Evolutionary conservation across 1,140 invertebrate genomes (phyloP).

Genomic region (Nephotettix cincticeps): DNA sequence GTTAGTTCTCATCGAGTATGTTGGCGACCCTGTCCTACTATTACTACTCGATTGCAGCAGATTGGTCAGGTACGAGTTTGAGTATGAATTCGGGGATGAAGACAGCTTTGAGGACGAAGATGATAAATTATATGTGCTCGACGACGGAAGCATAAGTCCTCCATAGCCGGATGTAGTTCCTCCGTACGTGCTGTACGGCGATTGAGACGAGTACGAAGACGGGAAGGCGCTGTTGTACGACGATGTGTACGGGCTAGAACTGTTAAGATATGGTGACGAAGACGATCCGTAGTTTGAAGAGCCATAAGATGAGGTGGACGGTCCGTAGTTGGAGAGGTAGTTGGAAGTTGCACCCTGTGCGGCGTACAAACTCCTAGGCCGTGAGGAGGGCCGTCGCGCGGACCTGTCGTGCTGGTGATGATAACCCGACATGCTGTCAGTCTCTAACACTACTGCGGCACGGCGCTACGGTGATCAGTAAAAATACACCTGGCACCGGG

Average conservation of each 20-base stretch:
- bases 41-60: slow-evolving; percentile 23
- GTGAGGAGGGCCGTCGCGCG: neutral
- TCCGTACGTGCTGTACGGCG: slow-evolving; percentile 53
- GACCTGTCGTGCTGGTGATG: neutral
- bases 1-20: slow-evolving; percentile 12
- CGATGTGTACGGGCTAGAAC: slow-evolving; percentile 30
- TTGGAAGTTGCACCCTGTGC: neutral
- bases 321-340: neutral
- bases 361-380: neutral
- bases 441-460: neutral
- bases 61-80: slow-evolving; percentile 15
- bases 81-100: slow-evolving; percentile 21
- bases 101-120: slow-evolving; percentile 26
- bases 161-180: slow-evolving; percentile 63
- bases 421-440: neutral
- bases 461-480: neutral
- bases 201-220: slow-evolving; percentile 21
- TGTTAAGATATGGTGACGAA: slow-evolving; percentile 7
- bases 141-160: slow-evolving; percentile 54
- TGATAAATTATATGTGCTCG: slow-evolving; percentile 38
- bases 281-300: slow-evolving; percentile 5
- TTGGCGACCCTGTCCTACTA: slow-evolving; percentile 28
- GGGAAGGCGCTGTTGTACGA: slow-evolving; percentile 16
- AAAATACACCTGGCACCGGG: neutral
- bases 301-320: neutral